These are phyloP conservation scores for Melinopterus prodromus DNA, from an alignment of 2,888 invertebrate genomes.

Conservation along the genomic window DNA sequence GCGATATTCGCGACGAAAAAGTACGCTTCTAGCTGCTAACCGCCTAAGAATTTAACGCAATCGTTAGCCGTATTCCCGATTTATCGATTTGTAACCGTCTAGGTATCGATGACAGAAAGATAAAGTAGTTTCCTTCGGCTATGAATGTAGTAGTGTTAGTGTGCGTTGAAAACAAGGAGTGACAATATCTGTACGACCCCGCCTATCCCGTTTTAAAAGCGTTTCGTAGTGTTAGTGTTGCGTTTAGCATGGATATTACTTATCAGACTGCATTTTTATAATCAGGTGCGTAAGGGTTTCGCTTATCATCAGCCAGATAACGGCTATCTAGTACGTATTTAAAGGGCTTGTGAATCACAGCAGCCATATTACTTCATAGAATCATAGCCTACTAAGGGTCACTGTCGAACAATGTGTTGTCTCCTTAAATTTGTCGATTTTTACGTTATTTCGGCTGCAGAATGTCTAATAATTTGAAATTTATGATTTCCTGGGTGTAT, in stretches of 20 bases:
- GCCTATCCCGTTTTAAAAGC: constrained; percentile 53
- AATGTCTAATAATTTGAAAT: constrained; percentile 6
- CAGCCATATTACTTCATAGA: background rate
- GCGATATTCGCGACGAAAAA: background rate
- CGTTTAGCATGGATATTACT: constrained; percentile 54
- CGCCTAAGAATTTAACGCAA: background rate
- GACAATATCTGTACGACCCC: constrained; percentile 50
- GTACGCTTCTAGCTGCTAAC: background rate
- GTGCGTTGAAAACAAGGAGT: constrained; percentile 30
- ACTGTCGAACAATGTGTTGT: constrained; percentile 18
- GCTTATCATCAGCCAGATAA: constrained; percentile 16
- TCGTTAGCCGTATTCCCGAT: background rate
- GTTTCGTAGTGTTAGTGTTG: constrained; percentile 50
- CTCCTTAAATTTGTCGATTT: constrained; percentile 5
- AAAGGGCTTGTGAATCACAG: background rate
- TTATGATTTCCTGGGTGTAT: background rate
- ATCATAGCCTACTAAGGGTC: constrained; percentile 8
- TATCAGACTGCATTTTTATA: constrained; percentile 46
- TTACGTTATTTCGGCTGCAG: background rate
- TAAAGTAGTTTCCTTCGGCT: background rate
- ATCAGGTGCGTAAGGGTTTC: constrained; percentile 23
- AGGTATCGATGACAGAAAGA: background rate
- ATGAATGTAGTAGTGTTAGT: constrained; percentile 4
- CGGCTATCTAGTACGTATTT: constrained; percentile 8
- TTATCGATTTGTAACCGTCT: background rate